A percentile compares a stretch with the other conserved stretches of the same genome.
phyloP scores from a whole-genome alignment of 35 echinoderm and acorn worm genomes.

The Stichopus chloronotus region DNA sequence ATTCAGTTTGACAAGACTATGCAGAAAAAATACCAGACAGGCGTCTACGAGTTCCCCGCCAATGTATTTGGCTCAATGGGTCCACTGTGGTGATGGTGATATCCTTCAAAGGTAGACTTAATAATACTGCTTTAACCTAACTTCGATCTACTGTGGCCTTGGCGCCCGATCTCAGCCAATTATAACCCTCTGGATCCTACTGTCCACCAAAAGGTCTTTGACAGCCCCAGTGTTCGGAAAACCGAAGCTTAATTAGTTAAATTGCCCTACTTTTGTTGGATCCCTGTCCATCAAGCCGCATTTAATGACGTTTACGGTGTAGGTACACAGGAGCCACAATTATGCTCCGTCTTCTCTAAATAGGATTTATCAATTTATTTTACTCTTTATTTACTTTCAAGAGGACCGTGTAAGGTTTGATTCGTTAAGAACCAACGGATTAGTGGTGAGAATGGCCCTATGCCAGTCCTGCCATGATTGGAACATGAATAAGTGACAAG shows the following conservation, averaged over 20 bases:
- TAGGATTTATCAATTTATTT: constrained; percentile 32
- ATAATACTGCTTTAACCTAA: neutral
- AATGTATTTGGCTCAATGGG: no score
- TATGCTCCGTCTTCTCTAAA: neutral
- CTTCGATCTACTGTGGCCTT: constrained; percentile 37
- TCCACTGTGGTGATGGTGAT: no score
- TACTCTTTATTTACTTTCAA: constrained; percentile 26
- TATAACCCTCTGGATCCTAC: constrained; percentile 17
- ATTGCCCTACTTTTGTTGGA: constrained; percentile 30
- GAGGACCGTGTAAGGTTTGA: constrained; percentile 49
- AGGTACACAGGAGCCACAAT: constrained; percentile 18
- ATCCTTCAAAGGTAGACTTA: no score
- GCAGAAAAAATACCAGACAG: no score
- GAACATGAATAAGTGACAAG: neutral
- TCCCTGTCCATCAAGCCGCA: constrained; percentile 6
- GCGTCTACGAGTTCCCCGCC: no score
- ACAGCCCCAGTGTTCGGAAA: constrained; percentile 26
- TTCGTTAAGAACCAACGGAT: constrained; percentile 15
- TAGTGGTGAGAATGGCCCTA: neutral
- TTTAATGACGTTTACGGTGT: constrained; percentile 19
- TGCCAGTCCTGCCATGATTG: neutral
- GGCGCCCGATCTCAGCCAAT: constrained; percentile 41
- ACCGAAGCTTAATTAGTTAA: constrained; percentile 43
- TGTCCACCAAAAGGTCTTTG: constrained; percentile 6
- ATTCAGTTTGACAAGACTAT: no score